Base-by-base conservation (phyloP, 2,888 invertebrate genomes). In the Cynaeus angustus region DNA sequence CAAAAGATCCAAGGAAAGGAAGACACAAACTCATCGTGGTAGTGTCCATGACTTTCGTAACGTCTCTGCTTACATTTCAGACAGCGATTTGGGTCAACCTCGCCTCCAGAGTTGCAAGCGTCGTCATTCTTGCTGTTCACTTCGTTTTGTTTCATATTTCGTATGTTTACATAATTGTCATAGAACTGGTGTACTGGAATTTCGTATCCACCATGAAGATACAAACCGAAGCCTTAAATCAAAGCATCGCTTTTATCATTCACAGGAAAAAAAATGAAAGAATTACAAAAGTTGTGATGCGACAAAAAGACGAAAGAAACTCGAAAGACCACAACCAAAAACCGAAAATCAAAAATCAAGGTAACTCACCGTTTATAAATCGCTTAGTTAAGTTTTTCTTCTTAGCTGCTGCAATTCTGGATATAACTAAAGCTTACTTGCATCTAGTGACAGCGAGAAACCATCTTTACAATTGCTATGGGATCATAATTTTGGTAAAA, bases 401-500 rank as follows among this genome's bases (percentile, higher is more conserved):
- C 3, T 38, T 3, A 38, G 3, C 38, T 38, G 38, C 3, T n/a
- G 38, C 3, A 28, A 37, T 58, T 9, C n/a, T 45, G 6, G 30
- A 48, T 28, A 21, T 67, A 10, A 58, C 59, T 8, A 38, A 9
- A 10, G 52, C 30, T 12, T 67, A 67, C 21, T 10, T 50, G 28
- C 30, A 59, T 13, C 12, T 67, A 5, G 33, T 21, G 1, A 38
- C 37, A 3, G 59, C 67, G n/a, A 21, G 28, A 6, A 41, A 38
- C 21, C 10, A n/a, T 1, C 26, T 67, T 1, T 58, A 67, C 41
- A 41, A 67, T 1, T 48, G 21, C 10, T 66, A 41, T 14, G 66
- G 66, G 1, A 5, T 46, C 0, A 10, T 48, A 9, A 66, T 66
- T 9, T 28, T 66, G 58, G 66, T 66, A 58, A 26, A 16, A 8